Percentiles rank a stretch among this genome's conserved stretches.
Evolutionary conservation across 2,888 invertebrate genomes (phyloP).

Genomic region (Napeogenes sylphis): DNA sequence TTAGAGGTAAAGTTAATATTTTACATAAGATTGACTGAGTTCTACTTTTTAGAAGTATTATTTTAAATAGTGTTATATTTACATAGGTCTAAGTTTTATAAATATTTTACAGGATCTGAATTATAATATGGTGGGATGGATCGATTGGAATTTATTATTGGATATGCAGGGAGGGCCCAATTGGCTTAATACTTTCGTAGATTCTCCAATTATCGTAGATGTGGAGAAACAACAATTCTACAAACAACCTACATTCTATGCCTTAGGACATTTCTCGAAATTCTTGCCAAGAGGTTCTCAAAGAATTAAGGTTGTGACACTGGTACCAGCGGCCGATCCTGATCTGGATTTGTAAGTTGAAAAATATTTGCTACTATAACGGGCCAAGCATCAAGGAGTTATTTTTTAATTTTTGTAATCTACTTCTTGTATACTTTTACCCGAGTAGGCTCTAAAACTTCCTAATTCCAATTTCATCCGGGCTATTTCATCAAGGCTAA

Average conservation of each 20-base stretch:
- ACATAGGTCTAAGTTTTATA: too few relatives aligned
- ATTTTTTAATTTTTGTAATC: neutral
- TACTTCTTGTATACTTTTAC: too few relatives aligned
- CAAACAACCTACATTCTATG: conserved; percentile 92
- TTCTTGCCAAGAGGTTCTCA: conserved; percentile 80
- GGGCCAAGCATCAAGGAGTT: neutral
- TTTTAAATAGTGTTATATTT: too few relatives aligned
- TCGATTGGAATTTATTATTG: conserved; percentile 92
- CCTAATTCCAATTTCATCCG: too few relatives aligned
- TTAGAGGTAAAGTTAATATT: conserved; percentile 50
- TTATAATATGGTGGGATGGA: conserved; percentile 86
- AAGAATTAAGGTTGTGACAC: conserved; percentile 34
- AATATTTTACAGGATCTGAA: conserved; percentile 76
- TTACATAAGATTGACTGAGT: too few relatives aligned
- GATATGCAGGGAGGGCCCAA: conserved; percentile 86
- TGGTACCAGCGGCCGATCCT: neutral
- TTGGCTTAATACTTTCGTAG: conserved; percentile 84
- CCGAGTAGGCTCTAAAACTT: too few relatives aligned
- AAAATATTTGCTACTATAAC: neutral
- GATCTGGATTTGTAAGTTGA: conserved; percentile 1
- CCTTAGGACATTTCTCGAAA: conserved; percentile 85
- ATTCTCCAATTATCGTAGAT: conserved; percentile 80
- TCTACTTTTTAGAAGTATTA: too few relatives aligned
- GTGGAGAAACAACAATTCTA: conserved; percentile 81
- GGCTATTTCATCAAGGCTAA: too few relatives aligned